phyloP scores from a whole-genome alignment of 1,140 invertebrate species.

The Adoxophyes honmai region DNA sequence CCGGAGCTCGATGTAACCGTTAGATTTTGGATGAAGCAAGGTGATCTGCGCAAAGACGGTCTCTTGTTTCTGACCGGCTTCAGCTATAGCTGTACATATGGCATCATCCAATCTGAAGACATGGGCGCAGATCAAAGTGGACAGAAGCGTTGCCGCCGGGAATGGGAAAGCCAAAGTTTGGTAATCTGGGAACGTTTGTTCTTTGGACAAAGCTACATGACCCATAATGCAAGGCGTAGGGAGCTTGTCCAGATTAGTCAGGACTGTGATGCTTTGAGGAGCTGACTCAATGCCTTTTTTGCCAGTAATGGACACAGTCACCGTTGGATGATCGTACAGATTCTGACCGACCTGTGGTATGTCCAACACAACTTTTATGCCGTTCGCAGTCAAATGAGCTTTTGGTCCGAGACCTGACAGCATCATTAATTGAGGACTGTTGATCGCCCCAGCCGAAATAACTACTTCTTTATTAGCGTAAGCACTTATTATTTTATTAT shows the following conservation, averaged over 20 bases:
- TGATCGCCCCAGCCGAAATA: slow-evolving; percentile 73
- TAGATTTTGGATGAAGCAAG: slow-evolving; percentile 86
- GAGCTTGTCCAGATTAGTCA: slow-evolving; percentile 20
- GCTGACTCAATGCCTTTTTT: slow-evolving; percentile 20
- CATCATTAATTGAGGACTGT: slow-evolving; percentile 72
- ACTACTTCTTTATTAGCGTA: slow-evolving; percentile 73
- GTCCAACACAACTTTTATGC: slow-evolving; percentile 74
- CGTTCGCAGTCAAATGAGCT: slow-evolving; percentile 48
- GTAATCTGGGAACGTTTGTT: slow-evolving; percentile 27
- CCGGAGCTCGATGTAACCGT: slow-evolving; percentile 85
- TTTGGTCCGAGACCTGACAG: slow-evolving; percentile 64
- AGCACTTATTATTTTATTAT: slow-evolving; percentile 40
- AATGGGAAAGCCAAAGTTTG: slow-evolving; percentile 32
- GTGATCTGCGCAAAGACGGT: slow-evolving; percentile 88
- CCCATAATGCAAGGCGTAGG: slow-evolving; percentile 25
- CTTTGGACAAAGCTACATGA: slow-evolving; percentile 22
- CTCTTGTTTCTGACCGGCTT: slow-evolving; percentile 83
- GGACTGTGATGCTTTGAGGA: slow-evolving; percentile 19
- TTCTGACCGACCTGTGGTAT: slow-evolving; percentile 83
- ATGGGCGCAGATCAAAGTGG: slow-evolving; percentile 84
- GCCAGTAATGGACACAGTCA: slow-evolving; percentile 29
- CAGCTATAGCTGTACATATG: slow-evolving; percentile 36
- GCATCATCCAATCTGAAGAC: slow-evolving; percentile 81
- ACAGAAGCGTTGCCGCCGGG: slow-evolving; percentile 61
- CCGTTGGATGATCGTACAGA: slow-evolving; percentile 78